Conservation (phyloP, 2,888 invertebrate genomes). For the Euspilapteryx auroguttella region DNA sequence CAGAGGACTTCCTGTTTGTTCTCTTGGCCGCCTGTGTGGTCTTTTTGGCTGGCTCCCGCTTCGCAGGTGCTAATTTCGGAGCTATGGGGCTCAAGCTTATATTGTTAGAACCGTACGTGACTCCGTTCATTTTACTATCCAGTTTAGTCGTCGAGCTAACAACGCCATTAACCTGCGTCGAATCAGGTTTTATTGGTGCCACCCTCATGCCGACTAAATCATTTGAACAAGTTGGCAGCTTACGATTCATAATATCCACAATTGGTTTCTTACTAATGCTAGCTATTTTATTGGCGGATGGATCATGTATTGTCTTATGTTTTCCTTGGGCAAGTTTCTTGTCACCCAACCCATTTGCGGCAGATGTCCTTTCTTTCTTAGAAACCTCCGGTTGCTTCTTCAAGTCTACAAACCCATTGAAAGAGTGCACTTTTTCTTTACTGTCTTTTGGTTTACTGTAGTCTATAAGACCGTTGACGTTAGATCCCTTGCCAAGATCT, state of each 20-base stretch:
- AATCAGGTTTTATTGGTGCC: constrained; percentile 20
- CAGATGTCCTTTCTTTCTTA: constrained; percentile 21
- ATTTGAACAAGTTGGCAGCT: neutral
- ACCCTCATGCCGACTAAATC: constrained; percentile 8
- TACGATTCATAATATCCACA: constrained; percentile 19
- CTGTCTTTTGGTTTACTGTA: constrained; percentile 23
- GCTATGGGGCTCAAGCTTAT: constrained; percentile 28
- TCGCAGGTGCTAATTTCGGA: constrained; percentile 21
- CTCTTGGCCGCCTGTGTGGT: constrained; percentile 23
- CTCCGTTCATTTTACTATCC: constrained; percentile 49
- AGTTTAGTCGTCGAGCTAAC: constrained; percentile 48
- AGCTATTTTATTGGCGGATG: constrained; percentile 38
- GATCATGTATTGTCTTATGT: too few species aligned
- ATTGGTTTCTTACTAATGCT: too few species aligned
- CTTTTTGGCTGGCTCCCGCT: constrained; percentile 32
- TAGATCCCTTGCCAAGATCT: too few species aligned
- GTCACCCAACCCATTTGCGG: constrained; percentile 28
- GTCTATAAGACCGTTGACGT: constrained; percentile 25
- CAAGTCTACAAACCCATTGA: constrained; percentile 42
- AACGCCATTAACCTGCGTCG: constrained; percentile 27
- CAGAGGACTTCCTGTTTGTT: constrained; percentile 46
- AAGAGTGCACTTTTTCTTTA: constrained; percentile 23
- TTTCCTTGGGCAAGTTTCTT: too few species aligned
- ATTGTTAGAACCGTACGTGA: constrained; percentile 49
- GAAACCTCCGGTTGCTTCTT: constrained; percentile 18